Evolutionary conservation across 2,888 invertebrate genomes (phyloP), one percentile per base, ranked within the genome.

Genomic region (Gnatocerus cornutus): DNA sequence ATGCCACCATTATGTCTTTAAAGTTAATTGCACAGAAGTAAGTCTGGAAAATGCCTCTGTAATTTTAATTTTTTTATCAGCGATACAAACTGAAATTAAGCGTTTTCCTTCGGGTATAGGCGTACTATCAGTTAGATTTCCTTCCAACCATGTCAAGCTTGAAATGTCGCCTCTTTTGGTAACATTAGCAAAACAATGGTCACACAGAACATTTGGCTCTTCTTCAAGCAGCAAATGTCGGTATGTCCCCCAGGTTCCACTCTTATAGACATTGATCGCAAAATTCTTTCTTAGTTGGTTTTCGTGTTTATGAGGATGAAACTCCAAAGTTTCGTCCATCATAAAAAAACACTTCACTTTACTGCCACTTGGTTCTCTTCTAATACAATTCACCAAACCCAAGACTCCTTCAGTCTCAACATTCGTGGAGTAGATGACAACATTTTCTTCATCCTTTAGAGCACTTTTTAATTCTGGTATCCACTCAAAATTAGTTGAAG

Each of bases 151-250:
- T 9, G 85, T 88, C 43, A 98, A 81, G 0, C 95, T 92, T 0
- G 94, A 92, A 61, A 98, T 86, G 82, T 99, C 98, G 52, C 98
- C 98, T 61, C 92, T 89, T 0, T 92, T 90, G 9, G 89, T 79
- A 0, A 92, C 90, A 84, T 95, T 94, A 1, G 92, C 91, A 82
- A 90, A 95, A 0, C 92, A 93, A 81, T 97, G 94, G 71, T 89
- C 88, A 6, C 84, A 86, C 1, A 84, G 80, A 0, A 87, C 84
- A 0, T 83, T 83, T 6, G 84, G 81, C 12, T 87, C 71, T 48
- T 89, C 86, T 5, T 88, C 87, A 0, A 96, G 81, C 0, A 90
- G 87, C 7, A 95, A 83, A 84, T 97, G 96, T 10, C 96, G 89
- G 82, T 94, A 96, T 0, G 93, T 92, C n/a, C 84, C 87, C 88